Evolutionary conservation across 2,888 invertebrate species (phyloP).

Genomic region (Hipparchia sbordonii): DNA sequence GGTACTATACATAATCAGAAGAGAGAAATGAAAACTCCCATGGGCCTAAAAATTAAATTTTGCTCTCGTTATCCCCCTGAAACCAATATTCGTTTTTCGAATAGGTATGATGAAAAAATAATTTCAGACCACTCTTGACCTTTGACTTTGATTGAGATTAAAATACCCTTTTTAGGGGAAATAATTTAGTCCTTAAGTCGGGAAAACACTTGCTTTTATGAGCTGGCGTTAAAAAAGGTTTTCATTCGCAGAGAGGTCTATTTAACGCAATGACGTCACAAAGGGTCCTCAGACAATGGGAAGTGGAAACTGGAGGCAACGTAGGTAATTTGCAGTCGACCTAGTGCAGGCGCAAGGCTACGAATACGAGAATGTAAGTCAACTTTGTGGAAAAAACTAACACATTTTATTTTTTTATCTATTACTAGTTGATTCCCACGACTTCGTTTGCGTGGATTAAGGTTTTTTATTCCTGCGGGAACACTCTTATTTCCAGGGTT

Average conservation of each 20-base stretch:
- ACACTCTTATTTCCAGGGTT: too few species aligned
- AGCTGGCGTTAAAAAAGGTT: neutral
- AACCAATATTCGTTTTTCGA: too few species aligned
- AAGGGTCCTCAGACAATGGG: constrained; percentile 20
- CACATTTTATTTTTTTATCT: neutral
- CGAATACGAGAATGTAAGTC: neutral
- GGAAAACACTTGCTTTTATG: constrained; percentile 3
- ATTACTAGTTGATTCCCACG: too few species aligned
- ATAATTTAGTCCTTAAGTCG: neutral
- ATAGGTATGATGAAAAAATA: too few species aligned
- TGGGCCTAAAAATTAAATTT: too few species aligned
- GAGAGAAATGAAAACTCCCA: too few species aligned
- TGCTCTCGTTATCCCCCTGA: too few species aligned
- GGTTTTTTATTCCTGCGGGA: too few species aligned
- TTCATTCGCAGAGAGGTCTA: constrained; percentile 20
- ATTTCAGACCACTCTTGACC: too few species aligned
- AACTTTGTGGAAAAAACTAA: constrained; percentile 5
- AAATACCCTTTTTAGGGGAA: neutral
- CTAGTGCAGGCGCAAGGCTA: constrained; percentile 8
- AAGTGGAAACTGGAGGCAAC: constrained; percentile 14
- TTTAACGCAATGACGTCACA: constrained; percentile 25
- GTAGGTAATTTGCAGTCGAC: constrained; percentile 21
- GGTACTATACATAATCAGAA: too few species aligned
- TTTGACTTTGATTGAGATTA: neutral
- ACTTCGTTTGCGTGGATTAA: too few species aligned